A percentile compares a stretch with the other conserved stretches of the same genome.
Conservation (phyloP, 1,140 invertebrate genomes). For the Polypedilum vanderplanki region DNA sequence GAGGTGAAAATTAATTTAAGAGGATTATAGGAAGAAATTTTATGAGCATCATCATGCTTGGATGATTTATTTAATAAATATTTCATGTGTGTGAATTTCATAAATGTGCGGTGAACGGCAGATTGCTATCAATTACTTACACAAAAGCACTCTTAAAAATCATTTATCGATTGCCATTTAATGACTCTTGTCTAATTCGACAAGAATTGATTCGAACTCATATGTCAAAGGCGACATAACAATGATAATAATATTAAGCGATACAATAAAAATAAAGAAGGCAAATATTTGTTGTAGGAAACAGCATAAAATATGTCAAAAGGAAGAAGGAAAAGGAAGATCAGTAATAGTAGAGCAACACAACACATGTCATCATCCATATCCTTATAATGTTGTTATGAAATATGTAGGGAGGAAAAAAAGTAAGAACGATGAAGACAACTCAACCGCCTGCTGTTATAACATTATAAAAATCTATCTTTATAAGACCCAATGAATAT, state of each 20-base stretch:
- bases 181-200: background rate
- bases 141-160: background rate
- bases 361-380: background rate
- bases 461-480: too few relatives aligned
- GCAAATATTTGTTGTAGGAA: background rate
- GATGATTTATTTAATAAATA: too few relatives aligned
- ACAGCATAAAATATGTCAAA: constrained; percentile 14
- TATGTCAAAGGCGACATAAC: background rate
- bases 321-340: background rate
- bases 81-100: too few relatives aligned
- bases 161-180: constrained; percentile 10
- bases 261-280: background rate
- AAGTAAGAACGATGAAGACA: background rate
- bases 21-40: background rate
- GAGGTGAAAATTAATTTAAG: constrained; percentile 9
- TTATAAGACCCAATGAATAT: too few relatives aligned
- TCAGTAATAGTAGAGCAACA: background rate
- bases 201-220: background rate
- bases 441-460: too few relatives aligned
- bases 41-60: too few relatives aligned
- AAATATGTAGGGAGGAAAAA: background rate
- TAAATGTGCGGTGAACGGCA: background rate
- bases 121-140: too few relatives aligned
- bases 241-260: background rate
- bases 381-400: background rate